phyloP scores from a whole-genome alignment of 2,888 invertebrate species.

The Tachina grossa region DNA sequence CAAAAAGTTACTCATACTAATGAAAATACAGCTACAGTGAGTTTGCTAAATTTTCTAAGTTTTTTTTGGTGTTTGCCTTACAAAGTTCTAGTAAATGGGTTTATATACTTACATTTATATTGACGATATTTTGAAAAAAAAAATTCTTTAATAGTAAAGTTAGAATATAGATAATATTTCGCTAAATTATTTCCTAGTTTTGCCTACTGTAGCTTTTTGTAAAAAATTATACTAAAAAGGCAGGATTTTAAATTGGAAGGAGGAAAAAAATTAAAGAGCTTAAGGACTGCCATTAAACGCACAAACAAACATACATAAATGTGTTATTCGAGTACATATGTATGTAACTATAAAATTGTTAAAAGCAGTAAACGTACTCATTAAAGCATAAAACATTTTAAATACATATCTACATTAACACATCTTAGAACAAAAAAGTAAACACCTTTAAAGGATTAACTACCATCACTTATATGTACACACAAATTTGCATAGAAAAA shows the following conservation, averaged over 20 bases:
- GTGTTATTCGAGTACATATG: too few relatives aligned
- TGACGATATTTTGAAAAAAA: too few relatives aligned
- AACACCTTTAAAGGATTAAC: constrained; percentile 69
- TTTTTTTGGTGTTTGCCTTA: background rate
- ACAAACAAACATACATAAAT: too few relatives aligned
- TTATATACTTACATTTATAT: too few relatives aligned
- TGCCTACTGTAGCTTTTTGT: constrained; percentile 3
- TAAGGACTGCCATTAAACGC: constrained; percentile 35
- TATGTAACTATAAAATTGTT: constrained; percentile 42
- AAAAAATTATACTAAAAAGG: background rate
- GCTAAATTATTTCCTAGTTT: background rate
- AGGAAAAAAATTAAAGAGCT: constrained; percentile 35
- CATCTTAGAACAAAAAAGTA: constrained; percentile 59
- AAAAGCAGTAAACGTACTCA: constrained; percentile 9
- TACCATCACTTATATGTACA: constrained; percentile 27
- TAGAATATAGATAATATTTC: too few relatives aligned
- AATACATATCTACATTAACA: constrained; percentile 19
- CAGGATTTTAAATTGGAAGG: background rate
- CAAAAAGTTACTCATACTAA: background rate
- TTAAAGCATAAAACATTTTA: background rate
- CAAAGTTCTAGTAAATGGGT: too few relatives aligned
- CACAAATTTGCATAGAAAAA: constrained; percentile 39
- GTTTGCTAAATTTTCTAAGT: background rate
- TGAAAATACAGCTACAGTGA: constrained; percentile 10
- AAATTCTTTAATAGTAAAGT: too few relatives aligned